phyloP scores from a whole-genome alignment of 30 jellyfish, hydroid and myxozoan genomes.

The Clytia hemisphaerica region DNA sequence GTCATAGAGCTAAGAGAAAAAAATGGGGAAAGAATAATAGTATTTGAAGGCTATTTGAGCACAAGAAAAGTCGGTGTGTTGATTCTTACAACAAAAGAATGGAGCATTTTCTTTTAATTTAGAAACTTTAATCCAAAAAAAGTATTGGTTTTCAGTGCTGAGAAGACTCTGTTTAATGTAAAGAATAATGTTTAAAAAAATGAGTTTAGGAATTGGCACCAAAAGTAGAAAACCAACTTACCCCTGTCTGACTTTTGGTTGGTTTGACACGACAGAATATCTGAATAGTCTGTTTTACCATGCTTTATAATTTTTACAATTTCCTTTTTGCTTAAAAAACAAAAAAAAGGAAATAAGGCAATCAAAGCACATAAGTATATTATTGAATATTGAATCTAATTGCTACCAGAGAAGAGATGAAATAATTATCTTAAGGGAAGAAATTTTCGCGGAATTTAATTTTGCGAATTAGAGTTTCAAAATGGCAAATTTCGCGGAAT shows the following conservation, averaged over 20 bases:
- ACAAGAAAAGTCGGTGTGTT: too few species aligned
- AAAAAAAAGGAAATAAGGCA: conserved; percentile 25
- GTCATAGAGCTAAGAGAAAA: conserved; percentile 47
- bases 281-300: conserved; percentile 84
- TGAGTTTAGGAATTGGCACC: background rate
- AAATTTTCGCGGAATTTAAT: too few species aligned
- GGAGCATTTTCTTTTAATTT: too few species aligned
- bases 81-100: too few species aligned
- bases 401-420: too few species aligned
- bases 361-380: conserved; percentile 4
- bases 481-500: too few species aligned
- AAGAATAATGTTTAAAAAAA: background rate
- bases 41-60: background rate
- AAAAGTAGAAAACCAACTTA: background rate
- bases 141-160: too few species aligned
- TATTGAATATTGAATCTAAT: too few species aligned
- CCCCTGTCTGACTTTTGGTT: conserved; percentile 28
- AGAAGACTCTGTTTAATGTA: too few species aligned
- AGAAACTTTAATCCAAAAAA: too few species aligned
- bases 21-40: background rate
- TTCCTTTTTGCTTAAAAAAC: background rate
- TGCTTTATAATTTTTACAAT: background rate
- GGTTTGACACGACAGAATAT: conserved; percentile 84
- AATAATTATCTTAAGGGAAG: too few species aligned
- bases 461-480: too few species aligned